A percentile compares a stretch with the other conserved stretches of the same genome.
phyloP scores from a whole-genome alignment of 2,888 invertebrate genomes.

The Philereme transversata region DNA sequence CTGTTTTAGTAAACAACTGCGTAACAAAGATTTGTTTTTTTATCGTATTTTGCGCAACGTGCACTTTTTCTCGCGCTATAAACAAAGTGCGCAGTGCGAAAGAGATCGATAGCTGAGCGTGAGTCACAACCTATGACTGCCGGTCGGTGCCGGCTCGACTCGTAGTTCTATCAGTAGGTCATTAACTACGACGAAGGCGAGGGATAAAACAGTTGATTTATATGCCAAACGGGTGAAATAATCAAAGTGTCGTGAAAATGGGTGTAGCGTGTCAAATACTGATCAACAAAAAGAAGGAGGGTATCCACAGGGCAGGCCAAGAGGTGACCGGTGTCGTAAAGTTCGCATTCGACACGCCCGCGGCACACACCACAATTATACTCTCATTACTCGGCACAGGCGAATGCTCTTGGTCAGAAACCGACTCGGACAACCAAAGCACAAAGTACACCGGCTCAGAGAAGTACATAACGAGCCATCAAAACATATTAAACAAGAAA shows the following conservation, averaged over 20 bases:
- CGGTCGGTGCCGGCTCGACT: too few species aligned
- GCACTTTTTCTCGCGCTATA: too few species aligned
- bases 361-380: slow-evolving; percentile 32
- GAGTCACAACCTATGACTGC: too few species aligned
- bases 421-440: not conserved
- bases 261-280: slow-evolving; percentile 40
- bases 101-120: too few species aligned
- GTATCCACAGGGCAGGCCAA: slow-evolving; percentile 38
- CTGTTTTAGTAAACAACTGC: too few species aligned
- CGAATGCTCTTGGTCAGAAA: slow-evolving; percentile 1
- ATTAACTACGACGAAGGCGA: too few species aligned
- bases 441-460: slow-evolving; percentile 26
- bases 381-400: slow-evolving; percentile 40
- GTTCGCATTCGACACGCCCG: slow-evolving; percentile 38
- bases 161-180: too few species aligned
- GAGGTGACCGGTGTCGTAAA: slow-evolving; percentile 40
- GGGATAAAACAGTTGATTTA: too few species aligned
- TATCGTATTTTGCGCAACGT: too few species aligned
- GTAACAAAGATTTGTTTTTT: too few species aligned
- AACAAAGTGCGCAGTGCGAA: too few species aligned
- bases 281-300: slow-evolving; percentile 30
- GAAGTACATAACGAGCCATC: slow-evolving; percentile 10
- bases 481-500: slow-evolving; percentile 19
- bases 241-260: slow-evolving; percentile 16
- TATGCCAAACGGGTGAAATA: not conserved